Percentiles rank a stretch among this genome's conserved stretches.
These are phyloP conservation scores for Alectura lathami DNA, from an alignment of 2,113 vertebrate species.

Conservation along the genomic window DNA sequence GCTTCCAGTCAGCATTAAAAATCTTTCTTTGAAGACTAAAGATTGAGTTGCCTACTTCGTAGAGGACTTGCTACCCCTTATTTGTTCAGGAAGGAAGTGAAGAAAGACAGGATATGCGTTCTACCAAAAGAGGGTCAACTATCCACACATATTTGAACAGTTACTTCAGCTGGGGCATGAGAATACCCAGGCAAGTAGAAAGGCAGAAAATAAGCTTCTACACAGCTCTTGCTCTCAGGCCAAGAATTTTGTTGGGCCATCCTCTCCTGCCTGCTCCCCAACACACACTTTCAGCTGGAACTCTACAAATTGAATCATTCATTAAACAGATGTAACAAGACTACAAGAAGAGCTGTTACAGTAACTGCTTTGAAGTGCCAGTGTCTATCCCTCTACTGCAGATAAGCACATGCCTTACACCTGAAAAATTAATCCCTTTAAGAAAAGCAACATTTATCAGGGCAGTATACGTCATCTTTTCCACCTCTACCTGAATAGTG, in stretches of 20 bases:
- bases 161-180: neutral
- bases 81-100: neutral
- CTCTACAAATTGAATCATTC: neutral
- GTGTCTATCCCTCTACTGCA: neutral
- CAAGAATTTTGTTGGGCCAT: neutral
- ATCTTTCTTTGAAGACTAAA: neutral
- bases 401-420: neutral
- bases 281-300: neutral
- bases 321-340: neutral
- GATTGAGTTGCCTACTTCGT: neutral
- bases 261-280: neutral
- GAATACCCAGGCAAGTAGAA: neutral
- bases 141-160: neutral
- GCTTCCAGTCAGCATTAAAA: neutral
- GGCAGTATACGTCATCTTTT: neutral
- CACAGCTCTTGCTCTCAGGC: neutral
- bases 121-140: neutral
- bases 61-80: neutral
- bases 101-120: neutral
- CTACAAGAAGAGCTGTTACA: neutral
- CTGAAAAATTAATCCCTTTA: neutral
- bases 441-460: neutral
- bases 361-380: neutral
- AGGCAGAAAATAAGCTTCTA: neutral
- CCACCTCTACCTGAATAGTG: neutral